Evolutionary conservation across 2,113 vertebrate genomes (phyloP).

Genomic region (Edolisoma coerulescens): DNA sequence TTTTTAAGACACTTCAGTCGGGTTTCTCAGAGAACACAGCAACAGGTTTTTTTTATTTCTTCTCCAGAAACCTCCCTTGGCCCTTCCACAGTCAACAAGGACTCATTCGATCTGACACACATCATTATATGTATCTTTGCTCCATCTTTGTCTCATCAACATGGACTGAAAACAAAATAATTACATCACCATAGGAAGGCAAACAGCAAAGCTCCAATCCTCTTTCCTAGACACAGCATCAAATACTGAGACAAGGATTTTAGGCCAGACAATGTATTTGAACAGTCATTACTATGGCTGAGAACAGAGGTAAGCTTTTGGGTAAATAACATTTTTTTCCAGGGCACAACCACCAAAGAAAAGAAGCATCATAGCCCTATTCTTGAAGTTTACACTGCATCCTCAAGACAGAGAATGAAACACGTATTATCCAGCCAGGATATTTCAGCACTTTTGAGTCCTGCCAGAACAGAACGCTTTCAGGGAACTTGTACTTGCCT

Average conservation of each 20-base stretch:
- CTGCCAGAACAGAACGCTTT: not conserved
- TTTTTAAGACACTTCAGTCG: not conserved
- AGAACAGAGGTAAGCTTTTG: not conserved
- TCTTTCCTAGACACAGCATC: not conserved
- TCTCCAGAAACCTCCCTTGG: not conserved
- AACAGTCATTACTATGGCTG: not conserved
- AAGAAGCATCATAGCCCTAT: not conserved
- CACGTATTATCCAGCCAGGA: not conserved
- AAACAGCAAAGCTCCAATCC: not conserved
- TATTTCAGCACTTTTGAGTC: not conserved
- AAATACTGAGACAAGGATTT: not conserved
- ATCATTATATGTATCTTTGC: accelerated
- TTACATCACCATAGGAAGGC: not conserved
- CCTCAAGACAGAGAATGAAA: not conserved
- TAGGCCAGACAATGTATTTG: not conserved
- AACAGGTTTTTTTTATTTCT: not conserved
- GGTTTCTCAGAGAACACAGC: not conserved
- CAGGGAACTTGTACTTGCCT: not conserved
- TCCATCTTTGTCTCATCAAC: not conserved
- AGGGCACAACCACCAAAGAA: not conserved
- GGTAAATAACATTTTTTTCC: not conserved
- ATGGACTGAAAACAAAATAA: not conserved
- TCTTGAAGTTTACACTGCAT: not conserved
- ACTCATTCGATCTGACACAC: accelerated
- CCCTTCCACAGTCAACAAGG: not conserved